Evolutionary conservation across 2,797 vertebrate genomes (phyloP), one percentile per base, ranked within the genome.

Genomic region (Rhinogobio ventralis): DNA sequence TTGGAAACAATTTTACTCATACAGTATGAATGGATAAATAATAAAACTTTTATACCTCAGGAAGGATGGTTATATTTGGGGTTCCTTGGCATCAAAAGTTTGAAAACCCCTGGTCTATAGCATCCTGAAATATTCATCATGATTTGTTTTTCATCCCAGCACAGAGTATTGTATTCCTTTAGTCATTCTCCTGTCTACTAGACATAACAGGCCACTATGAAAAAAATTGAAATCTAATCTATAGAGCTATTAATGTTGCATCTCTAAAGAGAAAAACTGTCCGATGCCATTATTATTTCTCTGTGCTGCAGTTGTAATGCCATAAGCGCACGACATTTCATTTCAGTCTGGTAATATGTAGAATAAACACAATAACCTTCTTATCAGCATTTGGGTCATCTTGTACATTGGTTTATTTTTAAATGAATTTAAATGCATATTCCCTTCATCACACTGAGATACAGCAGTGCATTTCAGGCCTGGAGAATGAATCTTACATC

Each of bases 401-500:
- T 68, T 46, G 19, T 75, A 67, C 51, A 88, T 45, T 28, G 62
- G 9, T 67, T 79, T 79, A 71, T 85, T 57, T 86, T 84, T 66
- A 82, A 68, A 71, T 71, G 69, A 36, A 83, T 36, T 84, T 66
- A 89, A 90, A 91, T 86, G 68, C 13, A 0, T 81, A 83, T 66
- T 51, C 28, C 87, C 74, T 79, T 60, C 79, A 67, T 33, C 45
- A 20, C 81, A 66, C 23, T 68, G 76, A 79, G 74, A 89, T 86
- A 91, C 88, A 90, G 84, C 89, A 82, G 60, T 46, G 79, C 79
- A 14, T 57, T 82, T 79, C 30, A 42, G n/a, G 17, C 20, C 76
- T 67, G 80, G 49, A 73, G 45, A 89, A 86, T 36, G 72, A 66
- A 88, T 74, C 75, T 60, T 81, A 33, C 49, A 80, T 74, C 79